A percentile compares a stretch with the other conserved stretches of the same genome.
Evolutionary conservation across 2,797 vertebrate species (phyloP).

Genomic region (Peromyscus nudipes): DNA sequence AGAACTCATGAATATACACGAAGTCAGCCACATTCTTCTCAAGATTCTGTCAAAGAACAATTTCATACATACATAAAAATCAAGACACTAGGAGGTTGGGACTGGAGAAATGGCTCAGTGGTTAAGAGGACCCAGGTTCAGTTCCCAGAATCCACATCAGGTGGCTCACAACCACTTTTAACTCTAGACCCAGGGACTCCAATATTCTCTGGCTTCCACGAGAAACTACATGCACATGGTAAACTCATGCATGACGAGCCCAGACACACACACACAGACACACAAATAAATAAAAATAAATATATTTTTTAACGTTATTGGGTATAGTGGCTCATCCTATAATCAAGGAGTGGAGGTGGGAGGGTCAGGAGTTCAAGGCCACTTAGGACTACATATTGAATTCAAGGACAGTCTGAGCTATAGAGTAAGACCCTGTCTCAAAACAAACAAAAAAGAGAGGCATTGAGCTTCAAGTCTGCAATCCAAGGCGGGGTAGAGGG

Average conservation of each 20-base stretch:
- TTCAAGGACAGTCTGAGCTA: not conserved
- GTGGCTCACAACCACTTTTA: not conserved
- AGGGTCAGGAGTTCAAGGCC: not conserved
- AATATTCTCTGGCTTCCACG: not conserved
- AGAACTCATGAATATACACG: not conserved
- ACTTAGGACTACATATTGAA: not conserved
- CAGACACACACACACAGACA: not conserved
- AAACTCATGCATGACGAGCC: too few relatives aligned
- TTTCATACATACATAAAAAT: not conserved
- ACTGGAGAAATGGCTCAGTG: too few relatives aligned
- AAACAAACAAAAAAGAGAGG: not conserved
- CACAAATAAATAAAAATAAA: not conserved
- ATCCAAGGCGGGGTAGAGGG: not conserved
- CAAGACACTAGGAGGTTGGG: not conserved
- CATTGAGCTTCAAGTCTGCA: not conserved
- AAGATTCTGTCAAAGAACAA: not conserved
- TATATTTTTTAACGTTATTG: not conserved
- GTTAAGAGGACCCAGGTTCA: not conserved
- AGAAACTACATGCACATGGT: too few relatives aligned
- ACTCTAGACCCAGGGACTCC: not conserved
- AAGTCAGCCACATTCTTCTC: not conserved
- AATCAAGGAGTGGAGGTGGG: not conserved
- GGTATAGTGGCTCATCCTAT: not conserved
- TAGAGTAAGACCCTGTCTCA: not conserved
- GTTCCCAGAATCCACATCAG: not conserved